Conservation (phyloP, 1,140 invertebrate genomes). For the Aplysia californica region DNA sequence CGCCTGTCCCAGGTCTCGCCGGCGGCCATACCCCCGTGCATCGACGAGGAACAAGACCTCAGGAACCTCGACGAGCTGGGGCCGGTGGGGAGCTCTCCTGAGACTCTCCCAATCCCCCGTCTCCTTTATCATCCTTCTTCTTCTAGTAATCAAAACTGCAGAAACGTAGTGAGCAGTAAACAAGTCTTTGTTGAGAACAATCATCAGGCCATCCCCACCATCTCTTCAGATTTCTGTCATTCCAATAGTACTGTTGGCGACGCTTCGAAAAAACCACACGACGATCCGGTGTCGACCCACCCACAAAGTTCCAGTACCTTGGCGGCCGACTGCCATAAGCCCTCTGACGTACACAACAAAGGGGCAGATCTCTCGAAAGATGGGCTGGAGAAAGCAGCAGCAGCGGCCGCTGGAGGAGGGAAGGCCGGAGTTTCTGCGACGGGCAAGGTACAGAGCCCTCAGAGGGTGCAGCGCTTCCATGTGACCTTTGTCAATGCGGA, state of each 20-base stretch:
- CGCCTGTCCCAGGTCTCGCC: not conserved
- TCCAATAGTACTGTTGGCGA: too few species aligned
- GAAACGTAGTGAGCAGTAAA: not conserved
- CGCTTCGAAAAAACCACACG: not conserved
- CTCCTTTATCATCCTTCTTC: too few species aligned
- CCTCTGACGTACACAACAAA: not conserved
- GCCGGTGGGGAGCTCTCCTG: not conserved
- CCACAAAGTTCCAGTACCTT: not conserved
- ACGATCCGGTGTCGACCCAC: not conserved
- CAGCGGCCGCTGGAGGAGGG: not conserved
- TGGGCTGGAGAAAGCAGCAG: too few species aligned
- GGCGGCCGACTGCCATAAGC: not conserved
- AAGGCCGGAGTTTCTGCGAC: not conserved
- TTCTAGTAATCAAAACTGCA: not conserved
- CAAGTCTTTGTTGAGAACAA: too few species aligned
- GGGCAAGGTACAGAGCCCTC: not conserved
- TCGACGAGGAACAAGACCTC: not conserved
- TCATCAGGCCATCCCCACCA: not conserved
- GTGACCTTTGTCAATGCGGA: conserved; percentile 17
- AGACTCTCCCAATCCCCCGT: too few species aligned
- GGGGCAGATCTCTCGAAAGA: not conserved
- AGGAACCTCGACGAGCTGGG: not conserved
- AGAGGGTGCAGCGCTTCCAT: conserved; percentile 17
- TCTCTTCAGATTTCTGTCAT: too few species aligned
- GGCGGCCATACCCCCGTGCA: not conserved